These are phyloP conservation scores for Hipposideros larvatus DNA, from an alignment of 2,797 vertebrate genomes.

Conservation along the genomic window DNA sequence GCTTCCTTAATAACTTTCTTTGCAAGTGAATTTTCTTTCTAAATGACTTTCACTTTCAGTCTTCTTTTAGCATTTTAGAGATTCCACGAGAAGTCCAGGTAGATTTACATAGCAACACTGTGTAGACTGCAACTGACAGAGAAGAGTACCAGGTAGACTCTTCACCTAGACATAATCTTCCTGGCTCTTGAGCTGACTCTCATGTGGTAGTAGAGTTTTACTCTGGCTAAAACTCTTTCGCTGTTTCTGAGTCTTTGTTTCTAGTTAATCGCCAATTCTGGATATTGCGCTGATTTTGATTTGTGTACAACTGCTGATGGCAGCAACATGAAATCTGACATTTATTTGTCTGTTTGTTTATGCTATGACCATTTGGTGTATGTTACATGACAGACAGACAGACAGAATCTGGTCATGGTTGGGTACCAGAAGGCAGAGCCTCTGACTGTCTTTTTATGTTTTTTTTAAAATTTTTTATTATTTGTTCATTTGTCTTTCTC, in stretches of 20 bases:
- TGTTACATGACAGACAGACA: background rate
- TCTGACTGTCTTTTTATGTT: background rate
- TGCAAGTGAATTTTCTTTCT: background rate
- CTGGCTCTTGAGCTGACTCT: background rate
- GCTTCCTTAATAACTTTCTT: background rate
- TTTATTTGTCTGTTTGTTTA: constrained; percentile 3
- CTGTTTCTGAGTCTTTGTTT: background rate
- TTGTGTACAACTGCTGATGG: background rate
- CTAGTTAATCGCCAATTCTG: background rate
- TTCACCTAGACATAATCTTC: background rate
- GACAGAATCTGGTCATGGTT: background rate
- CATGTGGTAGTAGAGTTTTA: background rate
- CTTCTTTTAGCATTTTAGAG: background rate
- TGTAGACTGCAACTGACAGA: background rate
- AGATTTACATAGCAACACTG: background rate
- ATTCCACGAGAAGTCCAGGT: background rate
- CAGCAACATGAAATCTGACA: background rate
- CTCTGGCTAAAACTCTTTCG: background rate
- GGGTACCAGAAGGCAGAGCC: background rate
- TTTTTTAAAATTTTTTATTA: too few species aligned
- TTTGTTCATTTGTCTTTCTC: background rate
- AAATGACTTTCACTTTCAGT: background rate
- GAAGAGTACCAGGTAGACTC: background rate
- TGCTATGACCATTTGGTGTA: background rate
- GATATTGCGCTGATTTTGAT: constrained; percentile 33